Base-by-base conservation (phyloP, 2,888 invertebrate species). In the Penaeus monodon region DNA sequence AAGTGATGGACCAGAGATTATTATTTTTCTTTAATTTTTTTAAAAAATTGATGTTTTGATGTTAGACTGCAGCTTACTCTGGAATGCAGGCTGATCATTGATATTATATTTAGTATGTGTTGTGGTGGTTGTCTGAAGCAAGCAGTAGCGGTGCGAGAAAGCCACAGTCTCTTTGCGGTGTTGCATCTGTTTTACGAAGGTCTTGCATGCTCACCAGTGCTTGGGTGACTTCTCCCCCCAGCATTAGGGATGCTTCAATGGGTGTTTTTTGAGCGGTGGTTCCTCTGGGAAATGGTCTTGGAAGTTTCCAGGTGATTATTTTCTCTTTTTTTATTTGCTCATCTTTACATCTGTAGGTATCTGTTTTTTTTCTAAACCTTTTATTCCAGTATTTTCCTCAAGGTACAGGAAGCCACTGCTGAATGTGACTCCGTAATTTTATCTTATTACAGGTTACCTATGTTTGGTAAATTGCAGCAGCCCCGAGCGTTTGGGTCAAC, bases 391-490 rank as follows among this genome's bases (percentile, higher is more conserved):
- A 68, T 78, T 80, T 79, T 44, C 63, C 65, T 68, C 57, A 73
- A 74, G 29, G 22, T 70, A 27, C 49, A 24, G 70, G 82, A n/a
- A 57, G 22, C n/a, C 38, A 57, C 29, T 49, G 29, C 29, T 27
- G 73, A 27, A 65, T 29, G 38, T 80, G 80, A 65, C 29, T 65
- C 29, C 49, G 66, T 70, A 29, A 22, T 74, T 29, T 84, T 27
- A 73, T 80, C 78, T 74, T 74, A 27, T 73, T 77, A 24, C 89
- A 89, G 89, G 86, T 86, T 89, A 78, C 89, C 89, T 73, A 89
- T 85, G 86, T 73, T 87, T 81, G 86, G 89, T 64, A 89, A 84
- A 85, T 73, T 86, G 70, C 81, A 63, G 63, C 84, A 76, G 81
- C 70, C 77, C 22, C 81, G 78, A 64, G 81, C 68, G 63, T 86